phyloP scores from a whole-genome alignment of 2,888 invertebrate genomes.

The Xanthorhoe designata region DNA sequence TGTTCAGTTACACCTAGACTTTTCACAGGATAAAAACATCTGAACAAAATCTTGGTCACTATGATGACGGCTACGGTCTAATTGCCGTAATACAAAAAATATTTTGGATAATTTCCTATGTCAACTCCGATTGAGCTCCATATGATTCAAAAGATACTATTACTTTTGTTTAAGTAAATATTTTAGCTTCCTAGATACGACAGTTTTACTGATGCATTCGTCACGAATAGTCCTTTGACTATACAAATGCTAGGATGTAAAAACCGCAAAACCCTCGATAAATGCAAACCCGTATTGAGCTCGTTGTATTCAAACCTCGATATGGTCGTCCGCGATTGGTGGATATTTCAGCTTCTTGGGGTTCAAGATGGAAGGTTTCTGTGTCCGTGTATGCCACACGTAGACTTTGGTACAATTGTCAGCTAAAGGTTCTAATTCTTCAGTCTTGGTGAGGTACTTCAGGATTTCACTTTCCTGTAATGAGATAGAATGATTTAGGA shows the following conservation, averaged over 20 bases:
- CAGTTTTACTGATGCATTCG: no score
- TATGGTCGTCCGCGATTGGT: slow-evolving; percentile 69
- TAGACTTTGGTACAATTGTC: slow-evolving; percentile 96
- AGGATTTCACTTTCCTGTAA: slow-evolving; percentile 92
- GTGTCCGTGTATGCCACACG: slow-evolving; percentile 99
- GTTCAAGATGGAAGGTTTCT: slow-evolving; percentile 91
- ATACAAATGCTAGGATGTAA: neutral
- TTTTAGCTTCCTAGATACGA: no score
- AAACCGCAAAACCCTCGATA: neutral
- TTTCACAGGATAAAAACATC: no score
- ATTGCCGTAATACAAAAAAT: no score
- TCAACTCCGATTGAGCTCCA: no score
- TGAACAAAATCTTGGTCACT: no score
- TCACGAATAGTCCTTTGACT: neutral
- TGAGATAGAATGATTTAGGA: neutral
- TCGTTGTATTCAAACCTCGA: slow-evolving; percentile 65
- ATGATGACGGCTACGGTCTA: neutral
- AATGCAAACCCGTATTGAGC: neutral
- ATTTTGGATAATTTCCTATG: no score
- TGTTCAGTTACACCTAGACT: no score
- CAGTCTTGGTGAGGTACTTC: slow-evolving; percentile 88
- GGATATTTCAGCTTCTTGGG: slow-evolving; percentile 86
- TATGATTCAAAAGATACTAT: no score
- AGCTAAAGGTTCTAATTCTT: slow-evolving; percentile 95
- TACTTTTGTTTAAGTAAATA: no score